These are phyloP conservation scores for Elmis aenea DNA, from an alignment of 2,888 invertebrate genomes.

Conservation along the genomic window DNA sequence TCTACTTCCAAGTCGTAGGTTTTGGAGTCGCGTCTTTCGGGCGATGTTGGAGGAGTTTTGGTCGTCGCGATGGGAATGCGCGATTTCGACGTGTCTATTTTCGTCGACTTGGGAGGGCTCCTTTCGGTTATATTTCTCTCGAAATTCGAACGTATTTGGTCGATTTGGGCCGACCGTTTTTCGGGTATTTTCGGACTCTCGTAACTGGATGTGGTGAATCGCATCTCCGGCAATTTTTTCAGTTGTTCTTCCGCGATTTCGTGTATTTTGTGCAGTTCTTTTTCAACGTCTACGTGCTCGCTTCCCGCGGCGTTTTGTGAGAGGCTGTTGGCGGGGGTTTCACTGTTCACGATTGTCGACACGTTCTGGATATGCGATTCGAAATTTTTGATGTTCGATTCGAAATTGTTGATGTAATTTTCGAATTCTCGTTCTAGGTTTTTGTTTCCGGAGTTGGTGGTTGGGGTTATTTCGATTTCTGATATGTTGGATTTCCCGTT, in stretches of 20 bases:
- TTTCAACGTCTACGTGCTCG: conserved; percentile 36
- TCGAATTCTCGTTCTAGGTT: conserved; percentile 44
- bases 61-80: conserved; percentile 43
- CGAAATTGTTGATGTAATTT: conserved; percentile 40
- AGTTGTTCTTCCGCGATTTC: conserved; percentile 44
- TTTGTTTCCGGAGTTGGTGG: conserved; percentile 41
- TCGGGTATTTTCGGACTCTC: conserved; percentile 57
- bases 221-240: conserved; percentile 51
- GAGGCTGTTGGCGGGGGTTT: conserved; percentile 25
- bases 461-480: conserved; percentile 41
- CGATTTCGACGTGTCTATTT: conserved; percentile 36
- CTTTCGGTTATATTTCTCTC: conserved; percentile 36
- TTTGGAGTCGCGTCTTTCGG: conserved; percentile 40
- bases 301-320: conserved; percentile 23
- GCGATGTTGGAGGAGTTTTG: conserved; percentile 44
- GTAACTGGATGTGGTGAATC: conserved; percentile 60
- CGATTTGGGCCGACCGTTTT: conserved; percentile 55
- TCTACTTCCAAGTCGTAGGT: conserved; percentile 40
- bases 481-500: conserved; percentile 28
- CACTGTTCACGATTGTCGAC: conserved; percentile 6
- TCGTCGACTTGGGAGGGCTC: conserved; percentile 49
- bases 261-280: conserved; percentile 41
- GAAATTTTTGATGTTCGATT: conserved; percentile 35
- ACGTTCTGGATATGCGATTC: conserved; percentile 27
- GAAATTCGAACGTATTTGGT: conserved; percentile 47